Evolutionary conservation across 2,888 invertebrate species (phyloP).

Genomic region (Beris morrisii): DNA sequence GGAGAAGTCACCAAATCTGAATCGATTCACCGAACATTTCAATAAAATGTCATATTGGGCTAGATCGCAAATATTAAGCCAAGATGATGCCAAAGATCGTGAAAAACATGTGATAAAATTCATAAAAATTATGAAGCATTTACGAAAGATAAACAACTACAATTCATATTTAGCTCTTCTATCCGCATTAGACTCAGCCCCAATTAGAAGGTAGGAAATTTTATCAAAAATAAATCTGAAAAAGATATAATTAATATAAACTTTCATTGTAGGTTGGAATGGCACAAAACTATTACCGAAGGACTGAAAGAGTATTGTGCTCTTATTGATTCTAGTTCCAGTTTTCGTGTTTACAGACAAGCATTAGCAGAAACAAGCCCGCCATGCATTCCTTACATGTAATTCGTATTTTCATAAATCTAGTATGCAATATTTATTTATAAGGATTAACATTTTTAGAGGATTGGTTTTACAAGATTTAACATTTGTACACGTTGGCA

Average conservation of each 20-base stretch:
- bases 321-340: slow-evolving; percentile 96
- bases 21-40: slow-evolving; percentile 97
- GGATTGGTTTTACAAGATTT: slow-evolving; percentile 97
- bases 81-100: slow-evolving; percentile 90
- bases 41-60: slow-evolving; percentile 99
- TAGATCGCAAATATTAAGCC: slow-evolving; percentile 87
- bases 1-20: slow-evolving; percentile 94
- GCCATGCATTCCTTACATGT: slow-evolving; percentile 99
- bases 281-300: slow-evolving; percentile 90
- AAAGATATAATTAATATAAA: not conserved
- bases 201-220: slow-evolving; percentile 61
- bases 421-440: not conserved
- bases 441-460: slow-evolving; percentile 60
- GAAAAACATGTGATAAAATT: slow-evolving; percentile 94
- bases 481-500: slow-evolving; percentile 98
- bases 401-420: slow-evolving; percentile 54
- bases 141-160: slow-evolving; percentile 96
- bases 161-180: slow-evolving; percentile 96
- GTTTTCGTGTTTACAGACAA: slow-evolving; percentile 94
- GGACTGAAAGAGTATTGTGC: slow-evolving; percentile 92
- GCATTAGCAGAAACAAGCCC: slow-evolving; percentile 93
- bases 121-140: slow-evolving; percentile 97
- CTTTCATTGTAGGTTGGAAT: slow-evolving; percentile 73
- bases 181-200: slow-evolving; percentile 95
- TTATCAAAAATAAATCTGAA: not conserved